These are phyloP conservation scores for Pemphredon lugubris DNA, from an alignment of 2,888 invertebrate species.

Conservation along the genomic window DNA sequence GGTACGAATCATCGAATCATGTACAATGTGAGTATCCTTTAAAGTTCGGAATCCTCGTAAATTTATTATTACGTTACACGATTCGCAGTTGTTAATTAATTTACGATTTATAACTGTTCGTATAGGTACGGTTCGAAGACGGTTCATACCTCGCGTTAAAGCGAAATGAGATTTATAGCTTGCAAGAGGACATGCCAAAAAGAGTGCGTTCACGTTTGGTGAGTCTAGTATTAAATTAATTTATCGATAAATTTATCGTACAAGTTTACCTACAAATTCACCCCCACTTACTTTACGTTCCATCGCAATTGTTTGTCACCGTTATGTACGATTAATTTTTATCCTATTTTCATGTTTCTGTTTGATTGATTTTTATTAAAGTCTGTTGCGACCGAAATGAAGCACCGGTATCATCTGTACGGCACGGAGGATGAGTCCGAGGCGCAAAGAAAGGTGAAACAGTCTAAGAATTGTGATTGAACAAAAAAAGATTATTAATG, in stretches of 20 bases:
- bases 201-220: constrained; percentile 82
- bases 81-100: neutral
- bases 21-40: constrained; percentile 78
- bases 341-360: constrained; percentile 56
- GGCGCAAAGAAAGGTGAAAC: constrained; percentile 76
- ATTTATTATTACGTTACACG: neutral
- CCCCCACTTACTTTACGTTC: constrained; percentile 51
- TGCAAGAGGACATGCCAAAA: constrained; percentile 83
- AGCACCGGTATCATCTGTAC: constrained; percentile 82
- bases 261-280: constrained; percentile 12
- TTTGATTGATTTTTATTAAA: constrained; percentile 77
- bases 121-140: constrained; percentile 82
- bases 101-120: neutral
- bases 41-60: neutral
- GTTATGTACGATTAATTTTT: constrained; percentile 37
- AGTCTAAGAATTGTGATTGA: constrained; percentile 58
- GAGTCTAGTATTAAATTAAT: constrained; percentile 75
- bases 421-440: constrained; percentile 79
- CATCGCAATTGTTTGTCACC: constrained; percentile 46
- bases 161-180: constrained; percentile 83
- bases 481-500: constrained; percentile 21
- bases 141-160: constrained; percentile 81
- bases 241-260: constrained; percentile 19
- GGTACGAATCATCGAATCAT: constrained; percentile 79
- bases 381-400: constrained; percentile 82